Base-by-base conservation (phyloP, 2,888 invertebrate genomes). In the Amphipyra berbera region DNA sequence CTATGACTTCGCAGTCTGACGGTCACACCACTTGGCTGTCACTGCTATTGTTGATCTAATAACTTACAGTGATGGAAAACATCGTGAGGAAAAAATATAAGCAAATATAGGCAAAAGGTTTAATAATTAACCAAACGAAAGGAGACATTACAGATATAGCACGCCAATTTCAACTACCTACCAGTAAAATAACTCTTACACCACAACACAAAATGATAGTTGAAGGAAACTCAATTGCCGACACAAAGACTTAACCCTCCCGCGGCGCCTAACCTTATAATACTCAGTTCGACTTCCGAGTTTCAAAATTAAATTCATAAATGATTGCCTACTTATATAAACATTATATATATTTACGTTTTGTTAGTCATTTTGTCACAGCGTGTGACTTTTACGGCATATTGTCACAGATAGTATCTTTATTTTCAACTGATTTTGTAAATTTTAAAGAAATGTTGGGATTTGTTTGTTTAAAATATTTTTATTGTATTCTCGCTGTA, bases 341-440 rank as follows among this genome's bases (percentile, higher is more conserved):
- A 64, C 55, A 67, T 73, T 61, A 66, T 15, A 9, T 52, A 50
- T 63, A 63, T 76, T 63, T 69, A 73, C 63, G 21, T 59, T 65
- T 61, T 60, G 74, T 64, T 40, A 13, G n/a, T 59, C 33, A 63
- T 65, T 63, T 60, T 45, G 30, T 71, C 76, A 7, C 78, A 66
- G 78, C 75, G 13, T 71, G 75, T 57, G 61, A 30, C 45, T 75
- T 74, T 78, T 78, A 64, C 63, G 15, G 52, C 42, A 30, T 13
- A 50, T 61, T 69, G 62, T 41, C 9, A 0, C 6, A 47, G 63
- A 76, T 77, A 12, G 54, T 61, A 66, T 70, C 63, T 76, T 61
- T 72, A 64, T 76, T 61, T 55, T 49, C 8, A 12, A 73, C 8
- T 8, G 33, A 45, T 68, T 60, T 57, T 53, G 14, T 35, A 53